Evolutionary conservation across 2,888 invertebrate genomes (phyloP), one percentile per base, ranked within the genome.

Genomic region (Germaria angustata): DNA sequence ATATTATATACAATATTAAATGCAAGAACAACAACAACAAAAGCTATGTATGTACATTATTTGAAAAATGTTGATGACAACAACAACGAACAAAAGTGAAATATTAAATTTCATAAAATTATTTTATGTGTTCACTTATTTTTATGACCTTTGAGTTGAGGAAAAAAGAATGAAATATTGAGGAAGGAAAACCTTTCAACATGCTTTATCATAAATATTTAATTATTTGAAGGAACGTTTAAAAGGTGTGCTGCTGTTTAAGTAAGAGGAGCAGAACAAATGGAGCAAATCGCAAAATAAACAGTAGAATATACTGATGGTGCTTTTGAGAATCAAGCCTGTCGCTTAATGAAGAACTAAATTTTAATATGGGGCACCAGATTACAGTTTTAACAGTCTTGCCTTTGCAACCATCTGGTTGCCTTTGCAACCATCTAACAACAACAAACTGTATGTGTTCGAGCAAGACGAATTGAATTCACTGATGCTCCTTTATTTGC

Each of bases 91-190:
- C 66, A 22, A 28, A 51, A 20, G 36, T 41, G 61, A 73, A 80
- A 76, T 81, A 66, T 76, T 66, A 66, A 65, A 76, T 76, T 81
- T 81, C 65, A 81, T 81, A 53, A 71, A 46, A 59, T 63, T 57
- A 44, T 76, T 66, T 17, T 71, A 24, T 61, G 13, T 15, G 1
- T 36, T 61, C 46, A 41, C 15, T 5, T 8, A 36, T 32, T 55
- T 57, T 15, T 0, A 34, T 13, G 15, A 32, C 32, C 20, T 1
- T 7, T 51, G 55, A 34, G 49, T 17, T 4, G 2, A 28, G 8
- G 22, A 20, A 15, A 7, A 55, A 2, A 24, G 5, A 41, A 2
- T 11, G 0, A 22, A 24, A n/a, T 24, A n/a, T 39, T 0, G 13
- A 39, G n/a, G 13, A 51, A 17, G n/a, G 39, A 61, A 61, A 15